A percentile compares a stretch with the other conserved stretches of the same genome.
Evolutionary conservation across 2,888 invertebrate species (phyloP).

Genomic region (Acanthopleura granulata): DNA sequence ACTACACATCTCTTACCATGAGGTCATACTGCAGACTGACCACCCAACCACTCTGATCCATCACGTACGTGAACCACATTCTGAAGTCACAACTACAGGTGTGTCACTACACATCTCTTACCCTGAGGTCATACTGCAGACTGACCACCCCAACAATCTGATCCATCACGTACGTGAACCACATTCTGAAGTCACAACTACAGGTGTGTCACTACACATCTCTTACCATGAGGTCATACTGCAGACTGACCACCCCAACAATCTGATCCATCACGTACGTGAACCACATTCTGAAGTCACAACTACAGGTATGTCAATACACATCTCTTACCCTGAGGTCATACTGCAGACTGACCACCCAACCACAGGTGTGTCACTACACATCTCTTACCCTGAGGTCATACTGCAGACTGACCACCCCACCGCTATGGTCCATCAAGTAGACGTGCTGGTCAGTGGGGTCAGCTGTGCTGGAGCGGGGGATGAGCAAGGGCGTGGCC

Average conservation of each 20-base stretch:
- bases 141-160: slow-evolving; percentile 86
- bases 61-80: too few relatives aligned
- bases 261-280: slow-evolving; percentile 92
- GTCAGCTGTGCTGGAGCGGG: slow-evolving; percentile 68
- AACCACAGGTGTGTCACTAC: too few relatives aligned
- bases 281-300: too few relatives aligned
- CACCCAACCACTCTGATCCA: slow-evolving; percentile 89
- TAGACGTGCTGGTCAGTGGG: slow-evolving; percentile 74
- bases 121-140: slow-evolving; percentile 84
- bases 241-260: slow-evolving; percentile 86
- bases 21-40: slow-evolving; percentile 87
- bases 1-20: too few relatives aligned
- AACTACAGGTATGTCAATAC: too few relatives aligned
- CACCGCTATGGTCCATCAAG: slow-evolving; percentile 89
- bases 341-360: slow-evolving; percentile 81
- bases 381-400: slow-evolving; percentile 77
- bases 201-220: too few relatives aligned
- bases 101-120: too few relatives aligned
- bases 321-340: too few relatives aligned
- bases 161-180: too few relatives aligned
- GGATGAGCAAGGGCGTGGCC: slow-evolving; percentile 84
- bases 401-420: slow-evolving; percentile 83
- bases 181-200: too few relatives aligned
- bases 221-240: slow-evolving; percentile 83
- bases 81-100: too few relatives aligned